Conservation (phyloP, 2,113 vertebrate species). For the Chaetorhynchus papuensis region DNA sequence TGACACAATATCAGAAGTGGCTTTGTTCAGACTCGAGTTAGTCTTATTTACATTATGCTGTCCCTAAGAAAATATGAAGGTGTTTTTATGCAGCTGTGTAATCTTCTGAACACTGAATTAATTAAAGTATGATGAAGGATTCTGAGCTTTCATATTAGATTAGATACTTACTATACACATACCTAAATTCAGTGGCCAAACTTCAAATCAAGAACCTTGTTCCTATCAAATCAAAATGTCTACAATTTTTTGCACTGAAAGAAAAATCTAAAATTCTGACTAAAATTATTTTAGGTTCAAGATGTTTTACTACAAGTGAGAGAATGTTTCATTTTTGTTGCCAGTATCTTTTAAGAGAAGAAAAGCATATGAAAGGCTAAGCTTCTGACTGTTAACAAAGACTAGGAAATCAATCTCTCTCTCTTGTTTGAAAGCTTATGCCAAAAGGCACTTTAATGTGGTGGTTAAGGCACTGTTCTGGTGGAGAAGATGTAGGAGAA, state of each 20-base stretch:
- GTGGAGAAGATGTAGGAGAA: background rate
- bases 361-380: background rate
- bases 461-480: background rate
- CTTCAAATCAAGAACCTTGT: background rate
- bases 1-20: background rate
- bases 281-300: background rate
- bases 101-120: background rate
- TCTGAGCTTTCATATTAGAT: background rate
- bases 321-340: background rate
- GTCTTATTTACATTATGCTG: background rate
- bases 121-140: background rate
- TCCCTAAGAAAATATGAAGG: background rate
- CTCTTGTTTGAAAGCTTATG: background rate
- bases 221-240: background rate
- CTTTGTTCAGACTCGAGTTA: background rate
- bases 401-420: background rate
- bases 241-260: background rate
- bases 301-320: background rate
- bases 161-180: background rate
- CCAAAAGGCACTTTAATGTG: background rate
- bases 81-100: background rate
- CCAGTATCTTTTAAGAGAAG: background rate
- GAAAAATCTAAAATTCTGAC: background rate
- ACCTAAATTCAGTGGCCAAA: background rate
- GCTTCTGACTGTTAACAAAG: background rate